Evolutionary conservation across 2,888 invertebrate genomes (phyloP).

Genomic region (Coronaproctus castanopsis): DNA sequence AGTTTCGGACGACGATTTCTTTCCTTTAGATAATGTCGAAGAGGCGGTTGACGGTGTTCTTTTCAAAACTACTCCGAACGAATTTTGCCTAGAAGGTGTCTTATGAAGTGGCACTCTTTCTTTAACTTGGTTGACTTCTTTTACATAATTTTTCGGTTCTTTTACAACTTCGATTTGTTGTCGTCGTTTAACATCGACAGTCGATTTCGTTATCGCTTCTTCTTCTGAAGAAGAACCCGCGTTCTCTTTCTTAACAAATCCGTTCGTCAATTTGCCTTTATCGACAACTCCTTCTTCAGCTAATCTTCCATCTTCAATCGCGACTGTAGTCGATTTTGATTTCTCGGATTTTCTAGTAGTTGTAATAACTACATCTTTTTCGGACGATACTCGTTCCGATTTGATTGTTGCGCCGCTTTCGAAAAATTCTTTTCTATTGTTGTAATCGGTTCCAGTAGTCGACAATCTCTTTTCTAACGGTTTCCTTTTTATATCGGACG

Average conservation of each 20-base stretch:
- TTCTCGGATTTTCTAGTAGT: background rate
- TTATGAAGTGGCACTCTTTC: slow-evolving; percentile 3
- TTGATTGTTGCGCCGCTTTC: slow-evolving; percentile 15
- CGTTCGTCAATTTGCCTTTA: too few relatives aligned
- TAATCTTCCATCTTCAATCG: too few relatives aligned
- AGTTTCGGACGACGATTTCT: slow-evolving; percentile 28
- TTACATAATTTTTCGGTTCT: too few relatives aligned
- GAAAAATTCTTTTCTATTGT: slow-evolving; percentile 23
- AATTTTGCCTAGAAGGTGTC: slow-evolving; percentile 8
- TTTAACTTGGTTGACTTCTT: too few relatives aligned
- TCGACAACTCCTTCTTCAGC: too few relatives aligned
- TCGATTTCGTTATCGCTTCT: too few relatives aligned
- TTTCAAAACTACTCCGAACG: slow-evolving; percentile 27
- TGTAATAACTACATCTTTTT: slow-evolving; percentile 6
- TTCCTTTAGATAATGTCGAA: slow-evolving; percentile 21
- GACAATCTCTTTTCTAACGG: slow-evolving; percentile 3
- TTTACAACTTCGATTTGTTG: too few relatives aligned
- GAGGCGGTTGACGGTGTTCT: slow-evolving; percentile 30
- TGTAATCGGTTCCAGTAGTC: slow-evolving; percentile 24
- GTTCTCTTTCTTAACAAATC: background rate
- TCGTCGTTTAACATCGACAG: too few relatives aligned
- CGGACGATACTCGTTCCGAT: slow-evolving; percentile 6
- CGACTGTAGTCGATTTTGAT: background rate
- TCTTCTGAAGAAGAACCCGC: slow-evolving; percentile 6
- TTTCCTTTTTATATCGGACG: background rate